phyloP scores from a whole-genome alignment of 1,140 invertebrate genomes.

The Musca domestica region DNA sequence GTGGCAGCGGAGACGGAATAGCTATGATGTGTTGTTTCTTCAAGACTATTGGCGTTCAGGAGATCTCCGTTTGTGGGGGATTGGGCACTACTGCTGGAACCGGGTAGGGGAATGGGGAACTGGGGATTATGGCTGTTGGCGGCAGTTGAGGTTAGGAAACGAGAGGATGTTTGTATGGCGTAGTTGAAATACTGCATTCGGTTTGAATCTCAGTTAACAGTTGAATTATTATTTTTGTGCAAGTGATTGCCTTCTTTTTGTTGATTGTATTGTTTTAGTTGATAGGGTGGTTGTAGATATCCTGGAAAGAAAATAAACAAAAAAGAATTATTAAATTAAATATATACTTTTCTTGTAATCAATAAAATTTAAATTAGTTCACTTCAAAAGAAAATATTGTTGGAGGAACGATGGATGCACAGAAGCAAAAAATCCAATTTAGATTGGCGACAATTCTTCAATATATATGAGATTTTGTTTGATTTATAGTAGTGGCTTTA shows the following conservation, averaged over 20 bases:
- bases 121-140: conserved; percentile 23
- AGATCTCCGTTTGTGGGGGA: conserved; percentile 32
- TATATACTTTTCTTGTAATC: neutral
- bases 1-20: conserved; percentile 31
- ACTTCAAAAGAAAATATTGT: neutral
- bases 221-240: neutral
- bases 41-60: conserved; percentile 26
- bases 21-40: conserved; percentile 41
- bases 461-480: no score
- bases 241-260: neutral
- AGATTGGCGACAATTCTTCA: no score
- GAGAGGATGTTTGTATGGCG: conserved; percentile 52
- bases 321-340: neutral
- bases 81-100: conserved; percentile 15
- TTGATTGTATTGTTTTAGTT: neutral
- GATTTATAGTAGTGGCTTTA: no score
- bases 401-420: no score
- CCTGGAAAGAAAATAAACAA: conserved; percentile 2
- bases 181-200: conserved; percentile 54
- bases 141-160: conserved; percentile 36
- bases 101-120: conserved; percentile 7
- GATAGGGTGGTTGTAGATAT: neutral
- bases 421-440: no score
- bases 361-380: neutral
- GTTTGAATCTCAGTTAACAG: conserved; percentile 32